Conservation (phyloP, 2,113 vertebrate genomes). For the Polypterus senegalus region DNA sequence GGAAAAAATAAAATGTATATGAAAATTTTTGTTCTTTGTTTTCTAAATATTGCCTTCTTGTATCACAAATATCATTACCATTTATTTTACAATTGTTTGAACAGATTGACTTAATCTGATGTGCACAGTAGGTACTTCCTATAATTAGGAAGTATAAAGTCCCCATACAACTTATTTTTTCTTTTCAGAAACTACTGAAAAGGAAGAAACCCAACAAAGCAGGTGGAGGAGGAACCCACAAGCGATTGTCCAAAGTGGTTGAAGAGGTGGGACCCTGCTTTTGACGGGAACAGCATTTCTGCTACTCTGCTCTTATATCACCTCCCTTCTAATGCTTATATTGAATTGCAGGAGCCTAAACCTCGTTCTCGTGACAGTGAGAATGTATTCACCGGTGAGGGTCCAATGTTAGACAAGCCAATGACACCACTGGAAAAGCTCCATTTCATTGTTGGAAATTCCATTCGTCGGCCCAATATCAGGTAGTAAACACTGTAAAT, state of each 20-base stretch:
- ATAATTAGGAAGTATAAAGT: too few species aligned
- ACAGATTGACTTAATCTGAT: too few species aligned
- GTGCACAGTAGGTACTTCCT: too few species aligned
- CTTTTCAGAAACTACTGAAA: slow-evolving; percentile 39
- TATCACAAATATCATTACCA: too few species aligned
- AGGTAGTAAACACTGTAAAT: slow-evolving; percentile 48
- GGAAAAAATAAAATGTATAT: too few species aligned
- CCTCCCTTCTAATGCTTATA: too few species aligned
- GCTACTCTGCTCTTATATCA: too few species aligned
- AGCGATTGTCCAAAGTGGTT: neutral
- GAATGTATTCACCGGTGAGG: slow-evolving; percentile 45
- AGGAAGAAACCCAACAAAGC: slow-evolving; percentile 24
- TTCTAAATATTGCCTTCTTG: too few species aligned
- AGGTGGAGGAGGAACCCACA: neutral
- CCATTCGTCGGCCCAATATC: slow-evolving; percentile 67
- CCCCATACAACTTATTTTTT: neutral
- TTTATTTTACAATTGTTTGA: too few species aligned
- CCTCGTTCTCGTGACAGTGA: slow-evolving; percentile 19
- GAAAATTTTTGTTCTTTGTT: too few species aligned
- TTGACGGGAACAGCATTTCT: neutral
- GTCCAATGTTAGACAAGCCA: slow-evolving; percentile 55
- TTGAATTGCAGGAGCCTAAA: too few species aligned
- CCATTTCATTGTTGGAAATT: slow-evolving; percentile 76
- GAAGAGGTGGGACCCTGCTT: slow-evolving; percentile 12
- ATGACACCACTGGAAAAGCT: slow-evolving; percentile 84